These are phyloP conservation scores for Scalopus aquaticus DNA, from an alignment of 2,113 vertebrate genomes.

Conservation along the genomic window DNA sequence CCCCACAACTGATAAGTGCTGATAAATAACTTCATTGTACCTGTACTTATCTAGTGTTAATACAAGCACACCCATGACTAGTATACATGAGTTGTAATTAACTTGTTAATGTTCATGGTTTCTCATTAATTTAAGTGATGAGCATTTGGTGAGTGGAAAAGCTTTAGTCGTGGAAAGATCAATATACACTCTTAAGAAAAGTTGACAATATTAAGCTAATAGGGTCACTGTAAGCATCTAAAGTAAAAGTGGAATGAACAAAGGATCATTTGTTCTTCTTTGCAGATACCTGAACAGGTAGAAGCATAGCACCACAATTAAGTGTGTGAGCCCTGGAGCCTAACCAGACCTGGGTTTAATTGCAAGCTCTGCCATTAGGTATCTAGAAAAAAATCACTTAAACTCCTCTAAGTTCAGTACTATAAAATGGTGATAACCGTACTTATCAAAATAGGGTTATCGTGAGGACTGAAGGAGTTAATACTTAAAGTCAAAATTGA, in stretches of 20 bases:
- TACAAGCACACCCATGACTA: neutral
- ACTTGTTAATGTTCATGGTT: neutral
- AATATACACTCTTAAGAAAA: conserved; percentile 29
- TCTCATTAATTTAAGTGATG: conserved; percentile 28
- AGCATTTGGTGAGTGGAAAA: neutral
- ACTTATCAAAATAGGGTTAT: neutral
- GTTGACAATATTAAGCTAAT: neutral
- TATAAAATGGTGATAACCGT: neutral
- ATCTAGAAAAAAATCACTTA: conserved; percentile 27
- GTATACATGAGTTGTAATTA: neutral
- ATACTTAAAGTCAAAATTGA: conserved; percentile 41
- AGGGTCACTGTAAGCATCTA: neutral
- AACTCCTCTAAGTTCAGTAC: neutral
- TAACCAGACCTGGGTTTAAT: neutral
- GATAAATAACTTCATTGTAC: conserved; percentile 35
- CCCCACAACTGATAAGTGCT: neutral
- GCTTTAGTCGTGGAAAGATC: neutral
- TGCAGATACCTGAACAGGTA: neutral
- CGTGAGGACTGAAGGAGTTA: neutral
- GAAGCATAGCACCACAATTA: neutral
- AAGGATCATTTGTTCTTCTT: neutral
- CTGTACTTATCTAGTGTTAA: neutral
- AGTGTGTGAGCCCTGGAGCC: neutral
- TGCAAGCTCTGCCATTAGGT: neutral
- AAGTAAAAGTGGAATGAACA: neutral